Evolutionary conservation across 2,888 invertebrate species (phyloP).

Genomic region (Acanthosepion esculentum): DNA sequence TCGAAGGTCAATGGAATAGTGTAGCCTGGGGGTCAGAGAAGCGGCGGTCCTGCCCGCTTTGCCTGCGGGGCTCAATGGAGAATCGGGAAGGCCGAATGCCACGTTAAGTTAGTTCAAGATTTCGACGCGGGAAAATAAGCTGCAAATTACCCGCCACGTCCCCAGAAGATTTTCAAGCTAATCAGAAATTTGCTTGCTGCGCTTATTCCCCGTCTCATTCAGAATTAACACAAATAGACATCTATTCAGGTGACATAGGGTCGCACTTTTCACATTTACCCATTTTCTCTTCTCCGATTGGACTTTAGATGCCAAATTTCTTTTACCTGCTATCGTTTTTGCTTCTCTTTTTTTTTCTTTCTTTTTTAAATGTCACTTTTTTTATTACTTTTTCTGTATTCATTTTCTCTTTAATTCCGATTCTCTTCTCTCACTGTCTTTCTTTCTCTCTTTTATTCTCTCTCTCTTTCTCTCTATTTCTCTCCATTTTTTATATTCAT

Average conservation of each 20-base stretch:
- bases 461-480: too few species aligned
- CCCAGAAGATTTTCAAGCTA: slow-evolving; percentile 8
- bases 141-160: not conserved
- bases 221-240: not conserved
- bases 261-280: not conserved
- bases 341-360: not conserved
- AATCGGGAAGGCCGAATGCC: slow-evolving; percentile 21
- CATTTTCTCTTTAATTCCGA: too few species aligned
- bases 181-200: slow-evolving; percentile 6
- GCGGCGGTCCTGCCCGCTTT: not conserved
- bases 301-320: not conserved
- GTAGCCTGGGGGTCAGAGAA: slow-evolving; percentile 1
- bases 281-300: not conserved
- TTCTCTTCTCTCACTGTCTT: too few species aligned
- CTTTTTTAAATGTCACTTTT: not conserved
- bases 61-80: slow-evolving; percentile 1
- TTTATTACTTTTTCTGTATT: too few species aligned
- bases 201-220: slow-evolving; percentile 24
- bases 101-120: not conserved
- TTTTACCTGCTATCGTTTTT: not conserved
- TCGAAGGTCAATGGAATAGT: not conserved
- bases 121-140: slow-evolving; percentile 12
- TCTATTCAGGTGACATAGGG: slow-evolving; percentile 33
- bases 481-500: too few species aligned
- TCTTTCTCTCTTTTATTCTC: too few species aligned